Evolutionary conservation across 2,888 invertebrate genomes (phyloP), one percentile per base, ranked within the genome.

Genomic region (Calliopum simillimum): DNA sequence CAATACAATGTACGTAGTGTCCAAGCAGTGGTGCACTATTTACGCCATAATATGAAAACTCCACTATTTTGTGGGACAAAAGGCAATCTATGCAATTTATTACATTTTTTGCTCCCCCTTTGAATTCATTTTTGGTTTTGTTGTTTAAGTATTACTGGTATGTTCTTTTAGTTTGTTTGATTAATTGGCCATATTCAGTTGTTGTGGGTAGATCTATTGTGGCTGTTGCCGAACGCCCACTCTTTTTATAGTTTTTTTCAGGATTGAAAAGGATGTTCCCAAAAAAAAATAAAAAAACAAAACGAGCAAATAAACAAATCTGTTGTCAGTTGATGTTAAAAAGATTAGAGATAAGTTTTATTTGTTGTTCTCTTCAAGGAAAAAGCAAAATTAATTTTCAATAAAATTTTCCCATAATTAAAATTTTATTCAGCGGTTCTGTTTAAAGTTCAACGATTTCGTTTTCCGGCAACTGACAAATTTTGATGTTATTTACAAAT

Each of bases 401-500:
- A 11, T 51, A 3, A 51, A 51, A 51, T 51, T 51, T 16, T n/a
- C 16, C 51, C 21, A 19, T 51, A 16, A 12, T 51, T 51, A 3
- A 11, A 51, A 21, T 51, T 14, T 14, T 11, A 3, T n/a, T 19
- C 21, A n/a, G 21, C 51, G 33, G 8, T 8, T 5, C 33, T 33
- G 33, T 2, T 8, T 2, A 33, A 5, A 25, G 25, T 25, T 25
- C 25, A 25, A 8, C 8, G 1, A 8, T 5, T 33, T 8, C 33
- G 8, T 33, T 8, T 33, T 33, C 33, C 8, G 33, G 67, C 25
- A 44, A 47, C 62, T 62, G 62, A 68, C 61, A 68, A 62, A 62
- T 69, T n/a, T 63, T 43, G 49, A 53, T 59, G 66, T 25, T 61
- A 68, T 71, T 71, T 63, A 67, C 71, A 71, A 68, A 71, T 71